Conservation (phyloP, 37 sponge, comb jelly and placozoan genomes). For the Agelas oroides region DNA sequence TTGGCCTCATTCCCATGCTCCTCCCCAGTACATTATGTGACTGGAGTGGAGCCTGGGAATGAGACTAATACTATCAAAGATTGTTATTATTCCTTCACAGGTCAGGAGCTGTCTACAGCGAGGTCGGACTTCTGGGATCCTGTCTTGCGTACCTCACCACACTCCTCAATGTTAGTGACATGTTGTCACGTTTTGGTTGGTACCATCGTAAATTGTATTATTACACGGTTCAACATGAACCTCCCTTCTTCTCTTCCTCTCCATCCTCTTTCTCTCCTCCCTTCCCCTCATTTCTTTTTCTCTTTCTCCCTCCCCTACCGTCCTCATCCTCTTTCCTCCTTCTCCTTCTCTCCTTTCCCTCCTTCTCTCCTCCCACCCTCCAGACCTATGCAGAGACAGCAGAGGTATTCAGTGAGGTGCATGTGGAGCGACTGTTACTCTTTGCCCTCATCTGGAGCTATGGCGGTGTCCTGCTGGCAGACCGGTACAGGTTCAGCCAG, state of each 20-base stretch:
- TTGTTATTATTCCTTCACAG: neutral
- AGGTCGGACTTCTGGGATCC: conserved; percentile 75
- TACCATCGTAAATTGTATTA: too few species aligned
- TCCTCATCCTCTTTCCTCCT: too few species aligned
- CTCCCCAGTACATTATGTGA: too few species aligned
- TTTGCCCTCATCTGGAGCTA: conserved; percentile 91
- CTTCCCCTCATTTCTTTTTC: too few species aligned
- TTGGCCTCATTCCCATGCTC: neutral
- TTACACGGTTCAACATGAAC: neutral
- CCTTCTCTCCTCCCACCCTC: neutral
- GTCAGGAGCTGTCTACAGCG: conserved; percentile 37
- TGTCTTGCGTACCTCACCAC: conserved; percentile 86
- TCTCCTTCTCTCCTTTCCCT: neutral
- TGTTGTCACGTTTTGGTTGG: too few species aligned
- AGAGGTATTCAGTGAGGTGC: conserved; percentile 81
- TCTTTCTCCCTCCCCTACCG: too few species aligned
- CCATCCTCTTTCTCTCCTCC: too few species aligned
- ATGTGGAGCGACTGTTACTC: conserved; percentile 85
- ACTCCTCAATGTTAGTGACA: conserved; percentile 68
- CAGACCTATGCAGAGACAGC: conserved; percentile 85
- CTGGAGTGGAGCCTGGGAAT: too few species aligned
- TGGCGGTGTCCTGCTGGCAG: conserved; percentile 76
- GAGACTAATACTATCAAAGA: neutral
- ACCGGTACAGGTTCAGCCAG: conserved; percentile 66
- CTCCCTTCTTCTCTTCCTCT: too few species aligned